Base-by-base conservation (phyloP, 2,888 invertebrate genomes). In the Philaethria dido region DNA sequence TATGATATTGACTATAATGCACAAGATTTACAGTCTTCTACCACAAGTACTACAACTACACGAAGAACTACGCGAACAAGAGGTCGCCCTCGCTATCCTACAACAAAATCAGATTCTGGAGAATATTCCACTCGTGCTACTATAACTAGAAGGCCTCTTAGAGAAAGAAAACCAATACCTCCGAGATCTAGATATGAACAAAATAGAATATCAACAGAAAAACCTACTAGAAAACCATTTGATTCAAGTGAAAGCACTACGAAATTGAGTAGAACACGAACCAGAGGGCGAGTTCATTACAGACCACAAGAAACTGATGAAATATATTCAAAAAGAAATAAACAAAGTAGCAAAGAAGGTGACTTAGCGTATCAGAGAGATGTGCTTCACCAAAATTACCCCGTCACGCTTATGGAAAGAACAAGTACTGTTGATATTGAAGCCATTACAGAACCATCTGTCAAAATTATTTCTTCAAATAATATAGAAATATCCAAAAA, bases 351-450 rank as follows among this genome's bases (percentile, higher is more conserved):
- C 14, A 89, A 88, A 73, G 86, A 89, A 72, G 77, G 84, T 66
- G 92, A 93, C 66, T 78, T 94, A 69, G 94, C 94, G 2, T 94
- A 94, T 72, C 94, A 94, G 81, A 88, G 94, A 70, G 94, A 94
- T 77, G 92, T 94, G 2, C 78, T 94, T 5, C 94, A 94, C 74
- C 94, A 94, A 77, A 94, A 94, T 73, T 94, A 94, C 75, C 94
- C 94, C 1, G 93, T 94, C 0, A 94, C 94, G 6, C 72, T 93
- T 25, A 89, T 89, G 84, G 93, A 93, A 77, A 82, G 91, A 70
- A 82, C 81, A 69, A 93, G 89, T 71, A 94, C 93, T 29, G 82
- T 84, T 45, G 91, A 92, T 59, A 88, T 91, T 72, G 92, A 92
- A 79, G 89, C 91, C 52, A 87, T 91, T 18, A 92, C 92, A 13